Evolutionary conservation across 2,113 vertebrate genomes (phyloP).

Genomic region (Hydropotes inermis): DNA sequence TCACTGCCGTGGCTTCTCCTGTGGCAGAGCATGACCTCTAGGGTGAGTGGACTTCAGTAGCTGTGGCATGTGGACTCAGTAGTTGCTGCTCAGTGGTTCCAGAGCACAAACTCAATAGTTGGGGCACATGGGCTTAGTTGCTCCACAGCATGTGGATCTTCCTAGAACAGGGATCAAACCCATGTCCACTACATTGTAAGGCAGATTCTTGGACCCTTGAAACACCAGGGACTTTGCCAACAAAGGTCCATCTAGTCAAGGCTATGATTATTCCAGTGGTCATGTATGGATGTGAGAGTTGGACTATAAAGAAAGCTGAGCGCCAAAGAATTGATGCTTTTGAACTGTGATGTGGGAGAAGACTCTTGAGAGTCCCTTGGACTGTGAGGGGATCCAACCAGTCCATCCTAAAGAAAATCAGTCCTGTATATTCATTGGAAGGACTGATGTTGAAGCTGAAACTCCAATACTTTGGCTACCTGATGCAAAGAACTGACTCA

Average conservation of each 20-base stretch:
- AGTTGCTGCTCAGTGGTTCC: background rate
- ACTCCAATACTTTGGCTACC: background rate
- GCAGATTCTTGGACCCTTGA: background rate
- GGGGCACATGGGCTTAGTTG: background rate
- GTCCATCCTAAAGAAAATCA: background rate
- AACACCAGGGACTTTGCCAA: background rate
- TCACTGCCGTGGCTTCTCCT: background rate
- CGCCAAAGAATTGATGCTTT: fast-evolving
- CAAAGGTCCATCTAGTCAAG: background rate
- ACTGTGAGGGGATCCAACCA: background rate
- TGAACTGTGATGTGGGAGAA: background rate
- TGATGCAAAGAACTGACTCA: background rate
- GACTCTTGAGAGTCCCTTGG: background rate
- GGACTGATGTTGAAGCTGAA: background rate
- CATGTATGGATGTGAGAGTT: background rate
- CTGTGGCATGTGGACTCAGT: background rate
- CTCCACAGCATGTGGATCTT: background rate
- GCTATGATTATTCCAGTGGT: background rate
- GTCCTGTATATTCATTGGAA: background rate
- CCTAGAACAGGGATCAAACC: background rate
- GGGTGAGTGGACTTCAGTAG: background rate
- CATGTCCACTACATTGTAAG: background rate
- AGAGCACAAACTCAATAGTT: background rate
- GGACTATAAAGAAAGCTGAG: background rate
- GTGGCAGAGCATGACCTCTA: background rate